These are phyloP conservation scores for Prionailurus viverrinus DNA, from an alignment of 2,113 vertebrate species.

Conservation along the genomic window DNA sequence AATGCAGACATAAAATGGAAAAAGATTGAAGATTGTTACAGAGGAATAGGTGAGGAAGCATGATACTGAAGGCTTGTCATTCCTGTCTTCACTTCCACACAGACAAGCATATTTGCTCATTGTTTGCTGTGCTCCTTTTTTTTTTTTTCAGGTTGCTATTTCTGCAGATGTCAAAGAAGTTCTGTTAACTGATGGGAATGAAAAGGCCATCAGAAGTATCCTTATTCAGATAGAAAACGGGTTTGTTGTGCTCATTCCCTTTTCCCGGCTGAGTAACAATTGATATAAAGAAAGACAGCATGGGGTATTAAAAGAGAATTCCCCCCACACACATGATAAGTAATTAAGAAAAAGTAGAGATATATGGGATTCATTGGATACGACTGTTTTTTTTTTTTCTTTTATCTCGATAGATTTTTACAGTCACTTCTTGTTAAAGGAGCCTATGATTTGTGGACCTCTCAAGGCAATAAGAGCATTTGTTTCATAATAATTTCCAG, in stretches of 20 bases:
- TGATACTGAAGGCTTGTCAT: constrained; percentile 94
- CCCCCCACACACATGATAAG: constrained; percentile 69
- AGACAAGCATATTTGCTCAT: constrained; percentile 92
- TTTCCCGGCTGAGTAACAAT: constrained; percentile 87
- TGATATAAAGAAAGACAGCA: constrained; percentile 88
- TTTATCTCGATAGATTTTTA: constrained; percentile 63
- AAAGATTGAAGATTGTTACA: constrained; percentile 95
- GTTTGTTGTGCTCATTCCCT: constrained; percentile 87
- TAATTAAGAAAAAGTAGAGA: constrained; percentile 86
- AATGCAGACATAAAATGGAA: constrained; percentile 99
- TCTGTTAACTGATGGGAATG: constrained; percentile 99
- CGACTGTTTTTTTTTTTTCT: constrained; percentile 44
- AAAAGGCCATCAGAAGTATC: constrained; percentile 99
- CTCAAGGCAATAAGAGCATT: constrained; percentile 34
- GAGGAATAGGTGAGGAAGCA: constrained; percentile 94
- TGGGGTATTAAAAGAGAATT: constrained; percentile 85
- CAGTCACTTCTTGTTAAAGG: constrained; percentile 76
- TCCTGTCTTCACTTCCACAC: constrained; percentile 91
- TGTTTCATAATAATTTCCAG: constrained; percentile 67
- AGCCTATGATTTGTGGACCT: not conserved
- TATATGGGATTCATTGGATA: constrained; percentile 74
- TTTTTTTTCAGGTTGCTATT: constrained; percentile 96
- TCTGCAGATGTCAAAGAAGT: constrained; percentile 99
- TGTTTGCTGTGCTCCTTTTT: constrained; percentile 87
- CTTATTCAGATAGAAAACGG: constrained; percentile 91